phyloP scores from a whole-genome alignment of 2,113 vertebrate species.

The Nycticebus coucang region DNA sequence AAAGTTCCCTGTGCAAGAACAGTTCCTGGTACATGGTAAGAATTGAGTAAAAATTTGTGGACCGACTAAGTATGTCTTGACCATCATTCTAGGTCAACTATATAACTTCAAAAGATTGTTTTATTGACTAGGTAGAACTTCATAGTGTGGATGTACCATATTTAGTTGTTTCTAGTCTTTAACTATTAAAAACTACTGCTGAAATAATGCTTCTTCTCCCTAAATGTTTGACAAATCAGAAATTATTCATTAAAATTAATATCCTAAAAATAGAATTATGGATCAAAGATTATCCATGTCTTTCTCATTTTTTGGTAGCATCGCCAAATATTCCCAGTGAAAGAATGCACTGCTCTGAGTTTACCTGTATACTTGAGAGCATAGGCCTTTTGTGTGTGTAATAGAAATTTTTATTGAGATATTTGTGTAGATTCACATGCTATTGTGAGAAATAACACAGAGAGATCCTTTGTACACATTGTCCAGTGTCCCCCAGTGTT shows the following conservation, averaged over 20 bases:
- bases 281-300: not conserved
- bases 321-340: not conserved
- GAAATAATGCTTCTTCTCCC: constrained; percentile 25
- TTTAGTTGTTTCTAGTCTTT: not conserved
- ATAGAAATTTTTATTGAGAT: not conserved
- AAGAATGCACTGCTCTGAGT: not conserved
- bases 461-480: not conserved
- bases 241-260: constrained; percentile 11
- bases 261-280: not conserved
- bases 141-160: not conserved
- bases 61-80: not conserved
- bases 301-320: constrained; percentile 1
- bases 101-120: not conserved
- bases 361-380: not conserved
- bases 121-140: not conserved
- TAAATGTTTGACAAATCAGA: not conserved
- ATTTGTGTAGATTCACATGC: not conserved
- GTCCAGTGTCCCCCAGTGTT: not conserved
- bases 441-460: not conserved
- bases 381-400: not conserved
- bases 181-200: not conserved
- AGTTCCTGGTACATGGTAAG: not conserved
- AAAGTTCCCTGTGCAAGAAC: not conserved
- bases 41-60: not conserved
- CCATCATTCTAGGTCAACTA: not conserved